phyloP scores from a whole-genome alignment of 2,888 invertebrate species.

The Cryptophagus acutangulus region DNA sequence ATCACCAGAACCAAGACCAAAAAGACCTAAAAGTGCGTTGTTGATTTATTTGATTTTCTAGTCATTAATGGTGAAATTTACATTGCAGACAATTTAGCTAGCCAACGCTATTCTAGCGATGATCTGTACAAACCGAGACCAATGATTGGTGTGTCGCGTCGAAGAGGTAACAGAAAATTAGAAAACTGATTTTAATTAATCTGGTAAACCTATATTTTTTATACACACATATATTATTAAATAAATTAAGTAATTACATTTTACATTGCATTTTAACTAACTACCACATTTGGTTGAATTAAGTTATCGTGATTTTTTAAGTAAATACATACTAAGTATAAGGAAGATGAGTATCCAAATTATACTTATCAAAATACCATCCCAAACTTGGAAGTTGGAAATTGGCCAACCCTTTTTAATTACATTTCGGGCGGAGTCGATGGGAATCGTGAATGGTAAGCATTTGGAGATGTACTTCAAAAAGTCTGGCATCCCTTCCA shows the following conservation, averaged over 20 bases:
- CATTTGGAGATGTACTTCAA: slow-evolving; percentile 39
- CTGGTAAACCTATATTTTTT: slow-evolving; percentile 11
- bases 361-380: slow-evolving; percentile 64
- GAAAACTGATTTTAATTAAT: slow-evolving; percentile 16
- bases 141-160: slow-evolving; percentile 52
- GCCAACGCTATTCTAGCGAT: slow-evolving; percentile 62
- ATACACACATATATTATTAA: slow-evolving; percentile 14
- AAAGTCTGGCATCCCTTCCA: slow-evolving; percentile 59
- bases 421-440: slow-evolving; percentile 69
- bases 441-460: slow-evolving; percentile 73
- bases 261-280: not conserved
- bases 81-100: not conserved
- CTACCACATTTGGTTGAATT: not conserved
- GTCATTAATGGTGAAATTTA: not conserved
- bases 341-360: slow-evolving; percentile 53
- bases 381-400: slow-evolving; percentile 63
- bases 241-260: not conserved
- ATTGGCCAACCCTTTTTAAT: slow-evolving; percentile 71
- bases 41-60: not conserved
- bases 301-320: slow-evolving; percentile 37
- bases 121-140: slow-evolving; percentile 69
- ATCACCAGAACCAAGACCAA: slow-evolving; percentile 23
- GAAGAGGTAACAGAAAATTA: slow-evolving; percentile 37
- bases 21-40: slow-evolving; percentile 14
- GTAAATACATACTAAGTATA: slow-evolving; percentile 33